Evolutionary conservation across 2,797 vertebrate genomes (phyloP).

Genomic region (Triplophysa yarkandensis): DNA sequence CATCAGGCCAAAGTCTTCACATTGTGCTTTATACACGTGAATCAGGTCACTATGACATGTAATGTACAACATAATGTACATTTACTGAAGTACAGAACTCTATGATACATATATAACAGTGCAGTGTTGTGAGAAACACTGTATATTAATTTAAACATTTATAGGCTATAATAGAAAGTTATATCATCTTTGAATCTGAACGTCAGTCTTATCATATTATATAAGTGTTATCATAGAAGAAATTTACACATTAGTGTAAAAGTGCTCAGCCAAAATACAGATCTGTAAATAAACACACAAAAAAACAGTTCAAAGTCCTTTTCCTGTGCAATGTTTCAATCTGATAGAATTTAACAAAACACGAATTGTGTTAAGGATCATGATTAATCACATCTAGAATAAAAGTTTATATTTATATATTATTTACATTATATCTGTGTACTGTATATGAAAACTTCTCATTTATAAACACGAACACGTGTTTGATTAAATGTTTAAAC

Average conservation of each 20-base stretch:
- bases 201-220: not conserved
- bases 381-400: too few relatives aligned
- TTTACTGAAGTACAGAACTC: not conserved
- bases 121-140: not conserved
- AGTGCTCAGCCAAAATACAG: not conserved
- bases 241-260: not conserved
- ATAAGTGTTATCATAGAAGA: constrained; percentile 4
- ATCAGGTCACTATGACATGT: not conserved
- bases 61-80: not conserved
- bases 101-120: not conserved
- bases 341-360: not conserved
- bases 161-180: not conserved
- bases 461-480: too few relatives aligned
- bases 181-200: not conserved
- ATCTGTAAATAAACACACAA: not conserved
- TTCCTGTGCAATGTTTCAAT: constrained; percentile 17
- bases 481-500: too few relatives aligned
- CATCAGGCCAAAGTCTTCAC: not conserved
- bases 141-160: not conserved
- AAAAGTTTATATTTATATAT: too few relatives aligned
- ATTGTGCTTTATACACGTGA: not conserved
- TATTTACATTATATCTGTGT: too few relatives aligned
- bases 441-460: too few relatives aligned
- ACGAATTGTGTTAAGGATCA: too few relatives aligned
- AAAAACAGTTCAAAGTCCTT: constrained; percentile 16